Base-by-base conservation (phyloP, 2,113 vertebrate species). In the Anas platyrhynchos region DNA sequence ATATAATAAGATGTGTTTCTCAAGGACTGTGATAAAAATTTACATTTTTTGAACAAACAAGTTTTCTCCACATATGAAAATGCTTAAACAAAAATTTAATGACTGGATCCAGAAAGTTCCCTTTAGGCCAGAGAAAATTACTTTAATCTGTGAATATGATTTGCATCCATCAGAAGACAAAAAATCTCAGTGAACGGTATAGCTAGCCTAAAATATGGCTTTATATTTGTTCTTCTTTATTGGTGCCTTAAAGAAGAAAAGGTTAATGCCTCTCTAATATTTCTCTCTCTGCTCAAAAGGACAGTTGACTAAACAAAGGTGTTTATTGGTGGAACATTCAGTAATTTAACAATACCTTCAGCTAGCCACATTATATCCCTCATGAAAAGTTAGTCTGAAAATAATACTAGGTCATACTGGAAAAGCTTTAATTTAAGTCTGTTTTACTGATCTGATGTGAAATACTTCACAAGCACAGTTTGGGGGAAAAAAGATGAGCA, bases 41-140 rank as follows among this genome's bases (percentile, higher is more conserved):
- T 94, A 83, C 77, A 52, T 94, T 91, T 96, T 94, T 93, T 91
- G 55, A 93, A n/a, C 80, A 97, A 96, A 89, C 66, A 96, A 85
- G 23, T 44, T 89, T 95, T 97, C 94, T 86, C 83, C 94, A 97
- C 97, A 97, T 96, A 95, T 89, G 92, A 97, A 98, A 98, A 97
- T 95, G 48, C 86, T 98, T 98, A 97, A 96, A 96, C 62, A 96
- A 97, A 97, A 94, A 80, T 89, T 72, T 97, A 98, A 97, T 97
- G 92, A 94, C 91, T 87, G 54, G 44, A 95, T 96, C 78, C 75
- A 96, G 95, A 96, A 97, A 97, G 94, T 96, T 92, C 83, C 91
- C 93, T 97, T 94, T 94, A 97, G 97, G 97, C 94, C 94, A 96
- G 48, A 95, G 94, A 98, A 97, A 98, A 97, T 97, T 95, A 95